Base-by-base conservation (phyloP, 2,888 invertebrate species). In the Apamea sordens region DNA sequence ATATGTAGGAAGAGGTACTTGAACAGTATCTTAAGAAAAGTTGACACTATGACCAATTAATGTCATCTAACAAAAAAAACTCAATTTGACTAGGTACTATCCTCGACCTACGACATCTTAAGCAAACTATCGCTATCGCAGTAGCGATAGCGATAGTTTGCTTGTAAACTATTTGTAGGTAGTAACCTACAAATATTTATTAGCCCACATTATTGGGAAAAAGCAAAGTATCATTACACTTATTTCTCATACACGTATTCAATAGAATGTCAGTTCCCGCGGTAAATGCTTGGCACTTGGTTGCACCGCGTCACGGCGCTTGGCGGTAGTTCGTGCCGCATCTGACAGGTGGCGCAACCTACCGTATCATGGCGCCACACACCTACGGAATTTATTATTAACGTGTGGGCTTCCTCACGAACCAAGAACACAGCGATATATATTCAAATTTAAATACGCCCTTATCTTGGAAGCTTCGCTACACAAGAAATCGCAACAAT, bases 271-370 rank as follows among this genome's bases (percentile, higher is more conserved):
- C 86, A 82, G 77, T 88, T 80, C 80, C 77, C 88, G 86, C 82
- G 73, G 80, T 86, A 76, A 89, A 88, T 83, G 67, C 77, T 79
- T 82, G 84, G 79, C 71, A 88, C 84, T 79, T 86, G 80, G 78
- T 80, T 79, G 76, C 75, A 82, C 65, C 80, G 85, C 81, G 80
- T 81, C 83, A 85, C 85, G 87, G 72, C 76, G 63, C 79, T 78
- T 36, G 24, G 80, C 84, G 70, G 61, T 86, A 85, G 85, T 89
- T 88, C 88, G 88, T 88, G 89, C 87, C 69, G 53, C 68, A 64
- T 61, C 68, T 86, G 90, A 86, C 89, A 88, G 85, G 88, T 89
- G 88, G 89, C 85, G 89, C 83, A 88, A 88, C 77, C 74, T 83
- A 83, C 78, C 69, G 76, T 88, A 75, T 78, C 80, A 79, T 86